These are phyloP conservation scores for Otus sunia DNA, from an alignment of 2,113 vertebrate species.

Conservation along the genomic window DNA sequence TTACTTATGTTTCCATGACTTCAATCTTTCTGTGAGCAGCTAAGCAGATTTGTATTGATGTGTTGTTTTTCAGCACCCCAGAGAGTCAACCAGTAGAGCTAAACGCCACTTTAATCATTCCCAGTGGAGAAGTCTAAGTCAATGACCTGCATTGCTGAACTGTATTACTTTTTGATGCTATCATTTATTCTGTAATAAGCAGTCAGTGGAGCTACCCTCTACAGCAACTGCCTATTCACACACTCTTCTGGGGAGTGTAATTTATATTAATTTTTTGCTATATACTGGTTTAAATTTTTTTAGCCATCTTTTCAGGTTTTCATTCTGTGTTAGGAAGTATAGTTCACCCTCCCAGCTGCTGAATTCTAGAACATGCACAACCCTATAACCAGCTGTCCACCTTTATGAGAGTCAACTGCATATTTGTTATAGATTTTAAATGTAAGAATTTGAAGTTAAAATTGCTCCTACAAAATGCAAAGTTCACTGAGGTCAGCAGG, in stretches of 20 bases:
- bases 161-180: constrained; percentile 22
- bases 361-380: neutral
- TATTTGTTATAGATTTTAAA: neutral
- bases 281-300: neutral
- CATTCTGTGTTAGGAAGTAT: neutral
- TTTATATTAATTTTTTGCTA: neutral
- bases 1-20: neutral
- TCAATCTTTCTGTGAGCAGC: neutral
- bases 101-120: constrained; percentile 39
- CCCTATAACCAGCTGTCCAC: neutral
- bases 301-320: neutral
- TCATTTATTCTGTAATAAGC: constrained; percentile 44
- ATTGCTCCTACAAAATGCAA: neutral
- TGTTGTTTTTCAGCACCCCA: constrained; percentile 20
- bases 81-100: neutral
- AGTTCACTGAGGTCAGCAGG: neutral
- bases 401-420: neutral
- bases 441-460: neutral
- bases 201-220: neutral
- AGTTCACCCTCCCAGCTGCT: fast-evolving
- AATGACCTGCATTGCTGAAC: constrained; percentile 29
- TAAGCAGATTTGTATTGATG: constrained; percentile 51
- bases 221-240: neutral
- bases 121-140: constrained; percentile 7
- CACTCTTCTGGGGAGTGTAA: neutral